phyloP scores from a whole-genome alignment of 2,113 vertebrate genomes.

The Callipepla californica region DNA sequence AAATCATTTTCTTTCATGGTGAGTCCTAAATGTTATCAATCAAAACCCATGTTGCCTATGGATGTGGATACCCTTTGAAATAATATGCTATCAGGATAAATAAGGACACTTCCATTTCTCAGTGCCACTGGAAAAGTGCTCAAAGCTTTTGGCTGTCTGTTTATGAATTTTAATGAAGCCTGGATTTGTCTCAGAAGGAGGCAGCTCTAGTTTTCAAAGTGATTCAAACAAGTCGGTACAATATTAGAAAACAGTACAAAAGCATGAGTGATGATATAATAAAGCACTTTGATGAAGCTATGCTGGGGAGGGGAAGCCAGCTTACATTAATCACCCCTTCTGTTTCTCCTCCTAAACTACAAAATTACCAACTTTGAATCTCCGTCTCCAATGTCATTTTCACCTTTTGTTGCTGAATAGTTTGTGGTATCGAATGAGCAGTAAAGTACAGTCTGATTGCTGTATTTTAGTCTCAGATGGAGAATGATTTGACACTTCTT shows the following conservation, averaged over 20 bases:
- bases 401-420: constrained; percentile 3
- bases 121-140: constrained; percentile 1
- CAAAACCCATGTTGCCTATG: constrained; percentile 25
- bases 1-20: neutral
- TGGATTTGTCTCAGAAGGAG: constrained; percentile 64
- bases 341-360: constrained; percentile 20
- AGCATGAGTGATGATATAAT: constrained; percentile 24
- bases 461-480: neutral
- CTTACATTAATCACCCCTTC: neutral
- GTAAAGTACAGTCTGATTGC: neutral
- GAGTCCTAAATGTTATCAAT: constrained; percentile 35
- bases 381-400: constrained; percentile 33
- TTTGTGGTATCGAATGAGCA: neutral
- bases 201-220: constrained; percentile 61
- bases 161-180: constrained; percentile 66
- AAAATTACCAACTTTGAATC: constrained; percentile 33
- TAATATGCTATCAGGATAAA: constrained; percentile 19
- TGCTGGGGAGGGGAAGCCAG: neutral
- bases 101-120: constrained; percentile 45
- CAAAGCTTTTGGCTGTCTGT: constrained; percentile 56
- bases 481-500: neutral
- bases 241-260: constrained; percentile 65
- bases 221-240: constrained; percentile 62
- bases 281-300: constrained; percentile 59
- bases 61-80: constrained; percentile 44